Conservation (phyloP, 2,113 vertebrate species). For the Isichthys henryi region DNA sequence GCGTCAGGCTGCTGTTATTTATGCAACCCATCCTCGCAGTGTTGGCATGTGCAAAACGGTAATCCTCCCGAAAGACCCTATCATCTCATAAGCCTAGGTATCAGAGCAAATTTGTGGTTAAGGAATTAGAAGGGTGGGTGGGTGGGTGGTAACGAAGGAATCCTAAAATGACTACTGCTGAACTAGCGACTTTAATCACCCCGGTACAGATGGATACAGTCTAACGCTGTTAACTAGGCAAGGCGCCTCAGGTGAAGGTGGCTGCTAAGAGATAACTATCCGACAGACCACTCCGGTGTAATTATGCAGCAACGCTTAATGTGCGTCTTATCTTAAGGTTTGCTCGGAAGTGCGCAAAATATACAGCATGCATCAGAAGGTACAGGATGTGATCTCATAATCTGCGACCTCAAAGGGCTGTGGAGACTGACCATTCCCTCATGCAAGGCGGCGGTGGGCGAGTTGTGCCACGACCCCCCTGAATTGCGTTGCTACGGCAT, state of each 20-base stretch:
- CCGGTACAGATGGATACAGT: not conserved
- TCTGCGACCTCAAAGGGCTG: not conserved
- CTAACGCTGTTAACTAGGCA: not conserved
- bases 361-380: not conserved
- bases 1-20: not conserved
- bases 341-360: not conserved
- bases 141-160: not conserved
- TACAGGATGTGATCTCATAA: not conserved
- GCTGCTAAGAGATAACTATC: not conserved
- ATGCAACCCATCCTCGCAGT: not conserved
- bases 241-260: not conserved
- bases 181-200: not conserved
- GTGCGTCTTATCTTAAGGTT: not conserved
- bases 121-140: not conserved
- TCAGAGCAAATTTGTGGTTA: not conserved
- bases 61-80: not conserved
- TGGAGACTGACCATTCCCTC: not conserved
- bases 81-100: not conserved
- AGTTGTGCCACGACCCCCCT: not conserved
- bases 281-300: not conserved
- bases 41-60: not conserved
- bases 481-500: conserved; percentile 13
- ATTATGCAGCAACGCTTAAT: not conserved
- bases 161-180: not conserved
- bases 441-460: not conserved